phyloP scores from a whole-genome alignment of 2,888 invertebrate genomes.

The Oscheius myriophilus region DNA sequence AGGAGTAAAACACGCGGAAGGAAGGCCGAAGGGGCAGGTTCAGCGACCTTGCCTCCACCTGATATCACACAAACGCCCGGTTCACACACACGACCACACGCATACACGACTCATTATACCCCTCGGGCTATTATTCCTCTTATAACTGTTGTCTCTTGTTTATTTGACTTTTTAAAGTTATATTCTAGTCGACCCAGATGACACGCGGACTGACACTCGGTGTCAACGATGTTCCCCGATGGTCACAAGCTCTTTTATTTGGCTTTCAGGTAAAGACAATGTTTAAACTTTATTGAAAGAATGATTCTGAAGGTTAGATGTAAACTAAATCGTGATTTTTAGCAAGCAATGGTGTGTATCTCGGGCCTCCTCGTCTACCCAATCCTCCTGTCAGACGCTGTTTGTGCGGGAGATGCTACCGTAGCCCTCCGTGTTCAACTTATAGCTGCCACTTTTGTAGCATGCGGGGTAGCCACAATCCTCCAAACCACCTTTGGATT shows the following conservation, averaged over 20 bases:
- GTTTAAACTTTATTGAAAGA: too few species aligned
- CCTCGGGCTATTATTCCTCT: neutral
- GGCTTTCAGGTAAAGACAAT: slow-evolving; percentile 28
- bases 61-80: neutral
- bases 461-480: slow-evolving; percentile 62
- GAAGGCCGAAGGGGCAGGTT: slow-evolving; percentile 12
- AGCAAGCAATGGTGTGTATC: slow-evolving; percentile 66
- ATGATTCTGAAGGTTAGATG: too few species aligned
- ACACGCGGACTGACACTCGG: slow-evolving; percentile 15
- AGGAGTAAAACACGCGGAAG: too few species aligned
- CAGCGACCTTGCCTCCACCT: slow-evolving; percentile 22
- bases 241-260: slow-evolving; percentile 12
- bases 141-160: neutral
- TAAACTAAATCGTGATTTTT: slow-evolving; percentile 7
- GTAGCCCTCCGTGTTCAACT: slow-evolving; percentile 59
- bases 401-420: slow-evolving; percentile 59
- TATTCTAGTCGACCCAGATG: neutral
- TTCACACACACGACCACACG: neutral
- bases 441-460: slow-evolving; percentile 64
- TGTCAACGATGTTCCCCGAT: slow-evolving; percentile 26
- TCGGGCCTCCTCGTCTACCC: slow-evolving; percentile 63
- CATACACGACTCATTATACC: neutral
- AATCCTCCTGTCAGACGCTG: slow-evolving; percentile 57
- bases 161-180: neutral
- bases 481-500: slow-evolving; percentile 64